Evolutionary conservation across 2,113 vertebrate genomes (phyloP), one percentile per base, ranked within the genome.

Genomic region (Euleptes europaea): DNA sequence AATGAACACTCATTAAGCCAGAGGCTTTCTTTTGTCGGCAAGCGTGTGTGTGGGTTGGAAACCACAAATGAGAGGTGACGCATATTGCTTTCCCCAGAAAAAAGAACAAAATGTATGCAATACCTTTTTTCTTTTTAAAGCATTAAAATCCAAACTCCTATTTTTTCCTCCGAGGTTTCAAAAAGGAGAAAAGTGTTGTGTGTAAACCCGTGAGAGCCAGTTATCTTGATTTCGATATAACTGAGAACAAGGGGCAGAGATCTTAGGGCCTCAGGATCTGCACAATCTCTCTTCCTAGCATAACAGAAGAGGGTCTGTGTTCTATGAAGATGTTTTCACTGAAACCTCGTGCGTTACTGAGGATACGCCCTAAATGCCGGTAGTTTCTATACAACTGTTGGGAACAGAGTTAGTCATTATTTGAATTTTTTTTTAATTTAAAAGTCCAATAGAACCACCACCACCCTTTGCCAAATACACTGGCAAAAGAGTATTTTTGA

Each of bases 401-500:
- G 49, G 92, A 13, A 13, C 26, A 28, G 3, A 11, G 63, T 81
- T 94, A 93, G 88, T 85, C 94, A 91, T 94, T 82, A 87, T 67
- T 82, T 94, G 85, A 91, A 93, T 89, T 85, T 5, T 83, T 87
- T 54, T 89, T 77, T 86, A 88, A 86, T 90, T 67, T 85, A 82
- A 90, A 92, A 69, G 82, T 92, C 91, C 75, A 93, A 94, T 90
- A 89, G 79, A 89, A 93, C 81, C 89, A 73, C 23, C 87, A 72
- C 10, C 40, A 14, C 35, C 76, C 23, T 63, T 84, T 80, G 65
- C 88, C 92, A 91, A 93, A 82, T 28, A 60, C 81, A 9, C 60
- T 91, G 95, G 93, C 92, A 92, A 76, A 86, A 90, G 86, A 86
- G 88, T 42, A 23, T 89, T 90, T 89, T 95, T 78, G 88, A 95